These are phyloP conservation scores for Laterallus jamaicensis DNA, from an alignment of 2,113 vertebrate species.

Conservation along the genomic window DNA sequence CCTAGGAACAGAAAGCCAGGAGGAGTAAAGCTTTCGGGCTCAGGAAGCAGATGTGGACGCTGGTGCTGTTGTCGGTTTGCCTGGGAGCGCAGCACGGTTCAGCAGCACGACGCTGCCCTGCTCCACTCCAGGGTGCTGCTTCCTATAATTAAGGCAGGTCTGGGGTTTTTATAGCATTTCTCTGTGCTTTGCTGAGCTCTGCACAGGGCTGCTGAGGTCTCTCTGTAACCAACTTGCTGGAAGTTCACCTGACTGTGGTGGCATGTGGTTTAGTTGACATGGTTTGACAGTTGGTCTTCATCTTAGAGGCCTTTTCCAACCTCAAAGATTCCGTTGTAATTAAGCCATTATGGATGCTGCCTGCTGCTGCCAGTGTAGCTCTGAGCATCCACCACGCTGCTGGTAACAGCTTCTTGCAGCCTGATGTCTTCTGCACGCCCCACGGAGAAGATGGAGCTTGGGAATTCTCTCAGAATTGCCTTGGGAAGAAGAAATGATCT, in stretches of 20 bases:
- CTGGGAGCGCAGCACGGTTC: background rate
- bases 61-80: background rate
- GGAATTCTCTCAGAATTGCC: background rate
- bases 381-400: background rate
- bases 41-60: accelerated
- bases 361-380: background rate
- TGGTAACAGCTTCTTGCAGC: background rate
- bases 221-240: background rate
- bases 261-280: accelerated
- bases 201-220: background rate
- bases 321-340: too few species aligned
- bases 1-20: background rate
- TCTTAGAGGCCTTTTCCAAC: too few species aligned
- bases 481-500: background rate
- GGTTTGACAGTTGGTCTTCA: too few species aligned
- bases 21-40: background rate
- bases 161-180: background rate
- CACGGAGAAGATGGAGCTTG: accelerated
- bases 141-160: background rate
- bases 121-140: background rate
- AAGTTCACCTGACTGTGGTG: background rate
- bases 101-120: background rate
- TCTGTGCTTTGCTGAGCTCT: background rate
- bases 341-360: background rate
- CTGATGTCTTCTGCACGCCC: background rate